These are phyloP conservation scores for Globodera rostochiensis DNA, from an alignment of 1,140 invertebrate species.

Conservation along the genomic window DNA sequence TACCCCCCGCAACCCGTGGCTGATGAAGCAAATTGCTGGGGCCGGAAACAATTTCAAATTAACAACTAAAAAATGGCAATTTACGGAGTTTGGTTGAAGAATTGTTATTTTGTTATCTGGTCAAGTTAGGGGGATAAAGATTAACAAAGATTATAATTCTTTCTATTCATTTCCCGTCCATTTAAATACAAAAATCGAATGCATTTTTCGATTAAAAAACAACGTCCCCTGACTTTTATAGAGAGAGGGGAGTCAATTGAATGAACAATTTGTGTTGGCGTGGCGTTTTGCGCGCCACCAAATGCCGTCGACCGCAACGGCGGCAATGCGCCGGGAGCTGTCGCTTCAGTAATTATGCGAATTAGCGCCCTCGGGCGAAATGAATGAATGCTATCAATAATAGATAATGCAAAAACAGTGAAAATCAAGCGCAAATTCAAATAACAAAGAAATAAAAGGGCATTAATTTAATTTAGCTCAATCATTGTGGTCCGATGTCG, in stretches of 20 bases:
- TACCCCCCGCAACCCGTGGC: no score
- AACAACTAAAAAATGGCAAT: background rate
- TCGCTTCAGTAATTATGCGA: constrained; percentile 12
- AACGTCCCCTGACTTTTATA: no score
- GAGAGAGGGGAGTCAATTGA: background rate
- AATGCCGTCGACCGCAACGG: background rate
- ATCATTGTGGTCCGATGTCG: no score
- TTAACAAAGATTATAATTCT: no score
- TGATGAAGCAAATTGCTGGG: background rate
- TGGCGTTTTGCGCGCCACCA: background rate
- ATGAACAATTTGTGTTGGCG: background rate
- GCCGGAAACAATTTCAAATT: background rate
- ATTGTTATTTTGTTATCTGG: no score
- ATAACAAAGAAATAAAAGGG: no score
- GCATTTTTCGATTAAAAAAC: no score
- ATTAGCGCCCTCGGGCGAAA: constrained; percentile 3
- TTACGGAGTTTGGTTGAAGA: no score
- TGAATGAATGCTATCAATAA: background rate
- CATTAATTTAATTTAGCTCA: no score
- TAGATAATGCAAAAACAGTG: background rate
- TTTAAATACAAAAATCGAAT: no score
- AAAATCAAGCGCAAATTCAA: background rate
- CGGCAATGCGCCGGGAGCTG: background rate
- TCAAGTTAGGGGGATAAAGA: no score
- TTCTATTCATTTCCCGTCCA: no score